These are phyloP conservation scores for Chironomus riparius DNA, from an alignment of 2,888 invertebrate genomes.

Conservation along the genomic window DNA sequence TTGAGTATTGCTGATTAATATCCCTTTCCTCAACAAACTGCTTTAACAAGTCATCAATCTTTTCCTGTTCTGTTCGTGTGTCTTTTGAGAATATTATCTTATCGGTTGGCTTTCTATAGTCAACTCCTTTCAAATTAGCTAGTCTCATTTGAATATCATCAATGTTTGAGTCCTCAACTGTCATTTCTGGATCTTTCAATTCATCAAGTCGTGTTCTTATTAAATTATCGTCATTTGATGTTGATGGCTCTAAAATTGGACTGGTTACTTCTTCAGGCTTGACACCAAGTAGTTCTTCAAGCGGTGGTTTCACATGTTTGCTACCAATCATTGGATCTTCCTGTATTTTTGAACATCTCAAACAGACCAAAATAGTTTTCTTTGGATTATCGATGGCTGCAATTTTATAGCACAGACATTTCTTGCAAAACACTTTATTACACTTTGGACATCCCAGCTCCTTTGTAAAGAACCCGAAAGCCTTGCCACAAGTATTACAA, in stretches of 20 bases:
- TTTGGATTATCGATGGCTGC: constrained; percentile 1
- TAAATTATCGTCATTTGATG: constrained; percentile 46
- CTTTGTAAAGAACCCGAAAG: constrained; percentile 9
- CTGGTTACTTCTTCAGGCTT: background rate
- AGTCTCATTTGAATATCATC: constrained; percentile 56
- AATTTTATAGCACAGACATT: constrained; percentile 65
- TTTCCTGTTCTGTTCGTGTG: constrained; percentile 57
- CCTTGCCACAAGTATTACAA: constrained; percentile 13
- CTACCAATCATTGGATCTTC: background rate
- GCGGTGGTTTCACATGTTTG: background rate
- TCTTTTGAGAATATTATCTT: constrained; percentile 45
- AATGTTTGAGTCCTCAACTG: constrained; percentile 45
- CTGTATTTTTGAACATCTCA: constrained; percentile 5
- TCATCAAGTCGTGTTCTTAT: constrained; percentile 59
- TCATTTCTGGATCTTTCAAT: constrained; percentile 45
- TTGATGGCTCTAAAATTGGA: constrained; percentile 36
- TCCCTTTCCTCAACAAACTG: constrained; percentile 48
- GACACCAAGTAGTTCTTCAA: constrained; percentile 1
- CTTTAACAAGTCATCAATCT: constrained; percentile 59
- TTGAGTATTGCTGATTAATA: constrained; percentile 44
- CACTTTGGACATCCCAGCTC: constrained; percentile 66
- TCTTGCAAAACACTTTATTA: constrained; percentile 73
- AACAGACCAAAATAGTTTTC: background rate
- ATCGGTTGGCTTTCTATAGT: constrained; percentile 36
- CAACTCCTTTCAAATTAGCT: constrained; percentile 55